A percentile compares a stretch with the other conserved stretches of the same genome.
Evolutionary conservation across 2,113 vertebrate species (phyloP).

Genomic region (Syngnathus floridae): DNA sequence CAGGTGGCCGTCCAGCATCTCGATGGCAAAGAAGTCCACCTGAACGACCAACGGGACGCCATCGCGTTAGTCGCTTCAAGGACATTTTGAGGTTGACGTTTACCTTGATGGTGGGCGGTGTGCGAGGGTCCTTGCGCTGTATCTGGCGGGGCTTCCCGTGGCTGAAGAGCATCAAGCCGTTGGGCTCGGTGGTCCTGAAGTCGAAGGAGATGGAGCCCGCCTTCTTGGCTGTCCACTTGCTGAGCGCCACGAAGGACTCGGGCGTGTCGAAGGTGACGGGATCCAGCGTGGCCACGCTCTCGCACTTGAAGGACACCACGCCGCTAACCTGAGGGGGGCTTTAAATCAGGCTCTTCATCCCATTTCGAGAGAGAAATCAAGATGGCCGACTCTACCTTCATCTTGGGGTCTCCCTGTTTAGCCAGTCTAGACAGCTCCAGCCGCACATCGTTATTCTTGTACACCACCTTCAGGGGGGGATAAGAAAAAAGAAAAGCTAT

Average conservation of each 20-base stretch:
- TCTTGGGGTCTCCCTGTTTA: constrained; percentile 94
- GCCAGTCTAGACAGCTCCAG: constrained; percentile 93
- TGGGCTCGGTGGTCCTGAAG: constrained; percentile 95
- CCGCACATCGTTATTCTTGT: constrained; percentile 97
- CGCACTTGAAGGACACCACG: constrained; percentile 95
- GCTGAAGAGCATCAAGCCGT: constrained; percentile 92
- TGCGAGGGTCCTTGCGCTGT: constrained; percentile 86
- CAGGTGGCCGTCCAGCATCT: constrained; percentile 94
- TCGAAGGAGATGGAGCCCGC: constrained; percentile 97
- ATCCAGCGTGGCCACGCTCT: constrained; percentile 94
- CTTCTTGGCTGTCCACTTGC: constrained; percentile 97
- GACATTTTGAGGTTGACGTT: too few species aligned
- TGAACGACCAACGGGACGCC: constrained; percentile 10
- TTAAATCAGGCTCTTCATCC: too few species aligned
- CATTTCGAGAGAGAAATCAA: constrained; percentile 2
- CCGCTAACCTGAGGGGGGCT: constrained; percentile 74
- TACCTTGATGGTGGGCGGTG: constrained; percentile 87
- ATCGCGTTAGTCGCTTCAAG: too few species aligned
- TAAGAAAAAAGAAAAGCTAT: not conserved
- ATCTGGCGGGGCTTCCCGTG: constrained; percentile 88
- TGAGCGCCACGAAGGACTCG: constrained; percentile 90
- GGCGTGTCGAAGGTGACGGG: constrained; percentile 97
- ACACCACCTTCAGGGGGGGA: constrained; percentile 82
- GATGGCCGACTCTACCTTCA: constrained; percentile 72
- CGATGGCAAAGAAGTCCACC: constrained; percentile 95